Percentiles rank a stretch among this genome's conserved stretches.
These are phyloP conservation scores for Phrynocephalus guinanensis DNA, from an alignment of 2,797 vertebrate species.

Conservation along the genomic window DNA sequence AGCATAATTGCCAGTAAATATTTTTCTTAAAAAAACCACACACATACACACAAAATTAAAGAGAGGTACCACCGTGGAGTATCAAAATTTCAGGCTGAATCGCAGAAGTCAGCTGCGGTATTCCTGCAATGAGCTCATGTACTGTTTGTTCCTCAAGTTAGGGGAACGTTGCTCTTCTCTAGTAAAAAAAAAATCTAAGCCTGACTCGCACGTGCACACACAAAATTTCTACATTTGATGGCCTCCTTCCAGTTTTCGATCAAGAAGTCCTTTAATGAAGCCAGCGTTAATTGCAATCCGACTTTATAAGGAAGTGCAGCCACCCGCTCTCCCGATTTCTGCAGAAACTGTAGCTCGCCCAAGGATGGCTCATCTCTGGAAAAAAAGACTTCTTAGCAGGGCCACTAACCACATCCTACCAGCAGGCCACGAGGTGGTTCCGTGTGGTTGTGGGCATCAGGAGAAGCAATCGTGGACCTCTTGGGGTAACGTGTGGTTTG, in stretches of 20 bases:
- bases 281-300: not conserved
- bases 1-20: slow-evolving; percentile 25
- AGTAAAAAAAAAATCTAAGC: not conserved
- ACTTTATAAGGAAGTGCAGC: not conserved
- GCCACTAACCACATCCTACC: not conserved
- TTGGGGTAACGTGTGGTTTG: not conserved
- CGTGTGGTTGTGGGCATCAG: too few relatives aligned
- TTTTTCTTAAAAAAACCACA: not conserved
- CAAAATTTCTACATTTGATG: too few relatives aligned
- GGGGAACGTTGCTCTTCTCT: not conserved
- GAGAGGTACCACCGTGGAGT: slow-evolving; percentile 25
- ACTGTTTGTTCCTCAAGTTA: not conserved
- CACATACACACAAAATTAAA: not conserved
- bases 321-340: too few relatives aligned
- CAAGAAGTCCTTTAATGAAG: not conserved
- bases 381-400: not conserved
- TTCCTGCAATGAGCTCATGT: slow-evolving; percentile 12
- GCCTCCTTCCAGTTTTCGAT: not conserved
- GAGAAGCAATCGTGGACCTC: not conserved
- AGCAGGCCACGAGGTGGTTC: not conserved
- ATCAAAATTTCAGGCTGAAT: slow-evolving; percentile 39
- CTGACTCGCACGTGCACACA: too few relatives aligned
- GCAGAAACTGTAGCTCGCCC: not conserved
- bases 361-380: not conserved
- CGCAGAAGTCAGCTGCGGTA: slow-evolving; percentile 1